phyloP scores from a whole-genome alignment of 2,797 vertebrate species.

The Melanotaenia pygmaea region DNA sequence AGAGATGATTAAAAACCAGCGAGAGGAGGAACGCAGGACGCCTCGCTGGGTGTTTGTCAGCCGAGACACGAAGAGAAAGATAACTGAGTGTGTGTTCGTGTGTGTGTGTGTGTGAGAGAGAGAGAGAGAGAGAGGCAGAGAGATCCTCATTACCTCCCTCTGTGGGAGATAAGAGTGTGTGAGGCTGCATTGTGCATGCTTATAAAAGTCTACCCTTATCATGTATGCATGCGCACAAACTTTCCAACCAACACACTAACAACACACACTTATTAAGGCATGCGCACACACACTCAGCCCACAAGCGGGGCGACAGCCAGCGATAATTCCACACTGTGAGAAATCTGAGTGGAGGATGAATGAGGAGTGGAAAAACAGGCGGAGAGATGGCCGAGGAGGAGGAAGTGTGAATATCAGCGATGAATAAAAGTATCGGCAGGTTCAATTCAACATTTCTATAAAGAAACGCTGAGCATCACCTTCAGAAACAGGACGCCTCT shows the following conservation, averaged over 20 bases:
- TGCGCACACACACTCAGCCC: conserved; percentile 33
- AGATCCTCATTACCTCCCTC: conserved; percentile 78
- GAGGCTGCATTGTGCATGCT: conserved; percentile 76
- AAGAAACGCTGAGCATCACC: conserved; percentile 6
- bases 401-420: conserved; percentile 1
- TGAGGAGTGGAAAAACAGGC: conserved; percentile 35
- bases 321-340: conserved; percentile 64
- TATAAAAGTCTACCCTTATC: conserved; percentile 76
- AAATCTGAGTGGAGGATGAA: conserved; percentile 54
- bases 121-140: conserved; percentile 24
- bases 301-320: conserved; percentile 53
- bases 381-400: not conserved
- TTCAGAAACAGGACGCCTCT: not conserved
- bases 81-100: conserved; percentile 53
- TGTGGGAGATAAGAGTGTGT: conserved; percentile 77
- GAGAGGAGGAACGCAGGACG: conserved; percentile 70
- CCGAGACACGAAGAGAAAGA: conserved; percentile 70
- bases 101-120: conserved; percentile 40
- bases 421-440: not conserved
- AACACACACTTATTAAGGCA: conserved; percentile 38
- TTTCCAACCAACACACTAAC: conserved; percentile 29
- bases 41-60: conserved; percentile 77
- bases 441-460: not conserved
- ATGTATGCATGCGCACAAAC: conserved; percentile 68
- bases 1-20: conserved; percentile 79